These are phyloP conservation scores for Odocoileus virginianus DNA, from an alignment of 2,113 vertebrate genomes.

Conservation along the genomic window DNA sequence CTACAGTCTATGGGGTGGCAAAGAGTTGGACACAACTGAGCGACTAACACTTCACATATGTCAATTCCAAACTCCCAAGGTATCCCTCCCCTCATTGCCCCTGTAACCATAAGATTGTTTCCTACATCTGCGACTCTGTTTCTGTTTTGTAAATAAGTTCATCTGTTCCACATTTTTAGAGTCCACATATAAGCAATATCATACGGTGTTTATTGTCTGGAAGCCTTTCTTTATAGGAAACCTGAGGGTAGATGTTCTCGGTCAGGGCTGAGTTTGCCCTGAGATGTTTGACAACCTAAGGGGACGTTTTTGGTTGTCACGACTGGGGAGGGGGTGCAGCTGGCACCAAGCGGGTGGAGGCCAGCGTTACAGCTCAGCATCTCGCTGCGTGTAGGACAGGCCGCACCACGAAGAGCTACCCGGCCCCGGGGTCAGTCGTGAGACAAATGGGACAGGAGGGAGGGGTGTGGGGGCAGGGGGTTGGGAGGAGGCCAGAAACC, in stretches of 20 bases:
- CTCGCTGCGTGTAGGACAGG: not conserved
- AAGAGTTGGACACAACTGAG: not conserved
- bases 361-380: too few relatives aligned
- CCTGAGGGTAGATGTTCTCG: not conserved
- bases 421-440: not conserved
- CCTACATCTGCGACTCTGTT: not conserved
- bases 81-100: not conserved
- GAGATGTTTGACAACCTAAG: not conserved
- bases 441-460: not conserved
- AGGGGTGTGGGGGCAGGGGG: rapidly evolving
- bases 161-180: not conserved
- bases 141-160: not conserved
- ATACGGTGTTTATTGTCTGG: not conserved
- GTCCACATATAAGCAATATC: not conserved
- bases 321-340: rapidly evolving
- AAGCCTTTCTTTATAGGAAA: not conserved
- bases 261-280: rapidly evolving
- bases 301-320: not conserved
- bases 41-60: not conserved
- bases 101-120: not conserved
- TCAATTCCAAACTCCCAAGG: not conserved
- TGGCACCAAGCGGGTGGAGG: not conserved
- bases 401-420: rapidly evolving
- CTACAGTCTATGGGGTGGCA: not conserved
- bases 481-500: rapidly evolving